A percentile compares a stretch with the other conserved stretches of the same genome.
These are phyloP conservation scores for Caenorhabditis wallacei DNA, from an alignment of 2,888 invertebrate genomes.

Conservation along the genomic window DNA sequence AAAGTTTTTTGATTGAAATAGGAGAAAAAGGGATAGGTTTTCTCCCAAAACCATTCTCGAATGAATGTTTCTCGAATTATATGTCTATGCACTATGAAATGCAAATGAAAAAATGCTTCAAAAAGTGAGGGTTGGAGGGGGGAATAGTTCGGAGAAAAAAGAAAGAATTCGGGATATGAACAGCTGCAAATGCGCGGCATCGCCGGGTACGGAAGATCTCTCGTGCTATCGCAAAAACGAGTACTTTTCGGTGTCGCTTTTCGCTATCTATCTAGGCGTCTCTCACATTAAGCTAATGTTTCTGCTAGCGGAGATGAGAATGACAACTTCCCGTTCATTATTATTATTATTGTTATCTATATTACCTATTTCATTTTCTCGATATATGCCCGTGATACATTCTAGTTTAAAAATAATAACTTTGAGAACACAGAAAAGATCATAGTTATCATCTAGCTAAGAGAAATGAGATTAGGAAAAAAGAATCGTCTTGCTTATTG, in stretches of 20 bases:
- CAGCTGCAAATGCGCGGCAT: conserved; percentile 41
- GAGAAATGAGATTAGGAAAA: no score
- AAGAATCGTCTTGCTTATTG: no score
- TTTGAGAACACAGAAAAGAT: no score
- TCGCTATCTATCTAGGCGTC: conserved; percentile 39
- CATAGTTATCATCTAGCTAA: no score
- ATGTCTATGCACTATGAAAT: not conserved
- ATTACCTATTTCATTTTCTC: not conserved
- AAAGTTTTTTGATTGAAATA: conserved; percentile 3
- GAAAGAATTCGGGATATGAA: conserved; percentile 37
- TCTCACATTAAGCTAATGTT: conserved; percentile 29
- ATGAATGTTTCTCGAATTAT: conserved; percentile 12
- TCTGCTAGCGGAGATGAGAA: conserved; percentile 21
- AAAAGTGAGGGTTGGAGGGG: not conserved
- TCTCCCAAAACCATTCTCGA: not conserved
- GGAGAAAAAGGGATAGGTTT: conserved; percentile 12
- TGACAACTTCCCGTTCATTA: conserved; percentile 15
- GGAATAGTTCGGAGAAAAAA: conserved; percentile 13
- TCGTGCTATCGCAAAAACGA: conserved; percentile 58
- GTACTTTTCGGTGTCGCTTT: conserved; percentile 54
- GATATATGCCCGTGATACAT: not conserved
- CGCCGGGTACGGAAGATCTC: conserved; percentile 44
- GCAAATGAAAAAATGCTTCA: conserved; percentile 12
- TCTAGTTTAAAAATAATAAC: no score
- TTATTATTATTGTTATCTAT: conserved; percentile 5